phyloP scores from a whole-genome alignment of 1,140 invertebrate species.

The Drosophila navojoa region DNA sequence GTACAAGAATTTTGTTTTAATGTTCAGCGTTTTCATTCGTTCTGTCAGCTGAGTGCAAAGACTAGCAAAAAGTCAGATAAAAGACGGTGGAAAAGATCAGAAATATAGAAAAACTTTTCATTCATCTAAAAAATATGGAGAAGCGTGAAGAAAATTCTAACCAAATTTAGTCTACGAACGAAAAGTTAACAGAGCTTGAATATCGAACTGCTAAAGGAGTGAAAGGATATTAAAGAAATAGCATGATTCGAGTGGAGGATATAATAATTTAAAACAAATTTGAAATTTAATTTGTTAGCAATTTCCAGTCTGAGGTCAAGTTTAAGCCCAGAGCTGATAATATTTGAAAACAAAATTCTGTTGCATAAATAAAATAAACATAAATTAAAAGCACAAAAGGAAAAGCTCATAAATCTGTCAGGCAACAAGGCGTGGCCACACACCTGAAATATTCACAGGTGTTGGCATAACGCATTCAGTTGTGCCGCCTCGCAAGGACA shows the following conservation, averaged over 20 bases:
- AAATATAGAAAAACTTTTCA: not conserved
- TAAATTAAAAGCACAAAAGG: not conserved
- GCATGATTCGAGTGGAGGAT: no score
- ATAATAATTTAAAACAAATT: no score
- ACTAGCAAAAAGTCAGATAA: not conserved
- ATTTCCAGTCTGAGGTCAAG: not conserved
- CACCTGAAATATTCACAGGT: conserved; percentile 28
- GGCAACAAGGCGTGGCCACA: conserved; percentile 7
- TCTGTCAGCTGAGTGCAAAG: conserved; percentile 21
- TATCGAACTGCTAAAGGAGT: no score
- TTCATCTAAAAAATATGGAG: no score
- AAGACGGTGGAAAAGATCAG: not conserved
- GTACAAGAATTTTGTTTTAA: conserved; percentile 68
- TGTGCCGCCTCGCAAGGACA: conserved; percentile 52
- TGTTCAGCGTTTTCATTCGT: conserved; percentile 37
- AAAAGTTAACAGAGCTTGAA: not conserved
- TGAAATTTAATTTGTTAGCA: no score
- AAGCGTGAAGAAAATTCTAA: no score
- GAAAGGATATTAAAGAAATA: no score
- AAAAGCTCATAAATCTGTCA: conserved; percentile 15
- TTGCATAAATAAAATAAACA: not conserved
- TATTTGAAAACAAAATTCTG: not conserved
- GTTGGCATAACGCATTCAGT: conserved; percentile 40
- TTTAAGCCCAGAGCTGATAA: not conserved
- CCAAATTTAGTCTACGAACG: no score